These are phyloP conservation scores for Mallotus villosus DNA, from an alignment of 2,797 vertebrate genomes.

Conservation along the genomic window DNA sequence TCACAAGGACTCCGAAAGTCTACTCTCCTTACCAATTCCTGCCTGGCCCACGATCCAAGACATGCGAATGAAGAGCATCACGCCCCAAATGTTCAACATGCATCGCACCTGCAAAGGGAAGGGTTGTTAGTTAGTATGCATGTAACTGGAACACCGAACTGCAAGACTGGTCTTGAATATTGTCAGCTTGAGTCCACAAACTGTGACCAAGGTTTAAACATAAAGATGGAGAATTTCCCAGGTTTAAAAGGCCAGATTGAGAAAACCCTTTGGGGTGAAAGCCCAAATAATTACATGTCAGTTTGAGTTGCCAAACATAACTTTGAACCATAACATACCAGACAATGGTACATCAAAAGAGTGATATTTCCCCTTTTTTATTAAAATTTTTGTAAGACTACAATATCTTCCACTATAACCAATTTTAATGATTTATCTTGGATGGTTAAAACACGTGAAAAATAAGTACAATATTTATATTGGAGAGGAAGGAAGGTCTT, in stretches of 20 bases:
- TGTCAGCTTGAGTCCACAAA: background rate
- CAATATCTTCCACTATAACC: too few relatives aligned
- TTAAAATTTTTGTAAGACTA: too few relatives aligned
- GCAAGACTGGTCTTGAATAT: slow-evolving; percentile 7
- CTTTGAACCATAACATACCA: background rate
- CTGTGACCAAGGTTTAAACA: background rate
- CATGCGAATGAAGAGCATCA: slow-evolving; percentile 98
- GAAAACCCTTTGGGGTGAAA: background rate
- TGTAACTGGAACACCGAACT: slow-evolving; percentile 1
- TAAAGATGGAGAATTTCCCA: background rate
- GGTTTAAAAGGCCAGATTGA: background rate
- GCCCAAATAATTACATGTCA: too few relatives aligned
- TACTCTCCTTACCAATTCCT: slow-evolving; percentile 86
- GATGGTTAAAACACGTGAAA: background rate
- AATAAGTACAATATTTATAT: slow-evolving; percentile 42
- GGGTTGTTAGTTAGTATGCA: slow-evolving; percentile 32
- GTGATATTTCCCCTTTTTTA: too few relatives aligned
- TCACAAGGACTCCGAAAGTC: slow-evolving; percentile 25
- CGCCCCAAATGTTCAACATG: slow-evolving; percentile 99
- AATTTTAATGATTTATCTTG: too few relatives aligned
- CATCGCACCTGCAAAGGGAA: slow-evolving; percentile 86
- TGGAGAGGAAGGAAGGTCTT: slow-evolving; percentile 49
- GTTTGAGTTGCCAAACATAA: background rate
- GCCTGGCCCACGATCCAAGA: slow-evolving; percentile 98
- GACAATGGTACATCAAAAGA: background rate